Evolutionary conservation across 2,113 vertebrate genomes (phyloP).

Genomic region (Himantopus leucocephalus): DNA sequence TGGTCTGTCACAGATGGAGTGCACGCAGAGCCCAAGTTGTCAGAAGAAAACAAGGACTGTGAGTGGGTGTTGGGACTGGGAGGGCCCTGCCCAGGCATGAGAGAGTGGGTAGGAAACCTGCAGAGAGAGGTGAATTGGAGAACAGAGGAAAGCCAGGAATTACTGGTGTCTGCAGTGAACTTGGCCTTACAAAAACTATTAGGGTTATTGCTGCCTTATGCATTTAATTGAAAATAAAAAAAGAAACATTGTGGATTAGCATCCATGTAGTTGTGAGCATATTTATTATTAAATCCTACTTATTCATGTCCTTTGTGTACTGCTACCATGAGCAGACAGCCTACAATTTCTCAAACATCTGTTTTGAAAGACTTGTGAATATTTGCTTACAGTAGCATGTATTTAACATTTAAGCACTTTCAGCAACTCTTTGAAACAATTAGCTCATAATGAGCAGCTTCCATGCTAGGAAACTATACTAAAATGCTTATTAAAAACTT

Average conservation of each 20-base stretch:
- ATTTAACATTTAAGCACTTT: slow-evolving; percentile 64
- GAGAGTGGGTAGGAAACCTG: background rate
- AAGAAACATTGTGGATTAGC: background rate
- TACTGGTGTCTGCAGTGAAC: background rate
- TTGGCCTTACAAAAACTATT: background rate
- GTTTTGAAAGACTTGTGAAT: slow-evolving; percentile 33
- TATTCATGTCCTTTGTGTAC: background rate
- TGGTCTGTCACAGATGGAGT: background rate
- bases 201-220: background rate
- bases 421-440: slow-evolving; percentile 68
- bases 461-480: slow-evolving; percentile 11
- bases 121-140: background rate
- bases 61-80: background rate
- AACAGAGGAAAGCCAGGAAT: background rate
- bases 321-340: background rate
- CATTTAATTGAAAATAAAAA: background rate
- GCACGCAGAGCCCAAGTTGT: background rate
- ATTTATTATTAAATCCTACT: background rate
- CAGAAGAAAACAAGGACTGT: background rate
- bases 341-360: slow-evolving; percentile 40
- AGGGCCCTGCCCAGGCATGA: background rate
- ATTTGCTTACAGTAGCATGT: slow-evolving; percentile 59
- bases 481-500: slow-evolving; percentile 60
- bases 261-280: background rate
- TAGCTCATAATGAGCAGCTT: slow-evolving; percentile 61